phyloP scores from a whole-genome alignment of 2,113 vertebrate species.

The Leptocoma aspasia region DNA sequence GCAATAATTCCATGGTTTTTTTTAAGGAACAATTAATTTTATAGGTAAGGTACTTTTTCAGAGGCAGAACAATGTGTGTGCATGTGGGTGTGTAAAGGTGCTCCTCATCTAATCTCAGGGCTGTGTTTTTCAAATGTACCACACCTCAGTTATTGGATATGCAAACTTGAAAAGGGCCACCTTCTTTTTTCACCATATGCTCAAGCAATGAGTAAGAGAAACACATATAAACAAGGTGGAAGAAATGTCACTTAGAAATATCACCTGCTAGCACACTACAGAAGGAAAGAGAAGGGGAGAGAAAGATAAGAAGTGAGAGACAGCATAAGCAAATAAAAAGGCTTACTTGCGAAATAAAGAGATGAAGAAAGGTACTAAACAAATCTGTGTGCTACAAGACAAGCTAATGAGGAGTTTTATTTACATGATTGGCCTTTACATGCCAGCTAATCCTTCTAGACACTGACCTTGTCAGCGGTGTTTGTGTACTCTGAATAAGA shows the following conservation, averaged over 20 bases:
- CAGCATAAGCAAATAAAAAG: not conserved
- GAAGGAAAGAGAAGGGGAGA: not conserved
- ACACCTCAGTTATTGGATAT: not conserved
- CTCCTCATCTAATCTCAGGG: not conserved
- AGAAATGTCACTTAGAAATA: not conserved
- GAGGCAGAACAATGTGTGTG: not conserved
- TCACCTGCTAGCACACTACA: not conserved
- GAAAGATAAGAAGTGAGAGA: not conserved
- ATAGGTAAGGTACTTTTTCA: not conserved
- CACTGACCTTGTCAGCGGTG: conserved; percentile 26
- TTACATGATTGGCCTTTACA: conserved; percentile 11
- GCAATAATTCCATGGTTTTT: not conserved
- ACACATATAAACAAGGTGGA: not conserved
- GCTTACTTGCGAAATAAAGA: not conserved
- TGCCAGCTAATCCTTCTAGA: conserved; percentile 23
- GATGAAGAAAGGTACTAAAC: not conserved
- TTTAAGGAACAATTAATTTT: not conserved
- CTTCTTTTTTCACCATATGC: not conserved
- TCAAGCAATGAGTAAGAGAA: not conserved
- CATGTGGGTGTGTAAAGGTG: not conserved
- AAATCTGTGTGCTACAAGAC: not conserved
- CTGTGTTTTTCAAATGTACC: not conserved
- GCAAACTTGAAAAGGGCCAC: not conserved
- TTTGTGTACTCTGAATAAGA: conserved; percentile 32
- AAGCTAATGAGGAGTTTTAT: conserved; percentile 19